Base-by-base conservation (phyloP, 2,888 invertebrate species). In the Erynnis tages region DNA sequence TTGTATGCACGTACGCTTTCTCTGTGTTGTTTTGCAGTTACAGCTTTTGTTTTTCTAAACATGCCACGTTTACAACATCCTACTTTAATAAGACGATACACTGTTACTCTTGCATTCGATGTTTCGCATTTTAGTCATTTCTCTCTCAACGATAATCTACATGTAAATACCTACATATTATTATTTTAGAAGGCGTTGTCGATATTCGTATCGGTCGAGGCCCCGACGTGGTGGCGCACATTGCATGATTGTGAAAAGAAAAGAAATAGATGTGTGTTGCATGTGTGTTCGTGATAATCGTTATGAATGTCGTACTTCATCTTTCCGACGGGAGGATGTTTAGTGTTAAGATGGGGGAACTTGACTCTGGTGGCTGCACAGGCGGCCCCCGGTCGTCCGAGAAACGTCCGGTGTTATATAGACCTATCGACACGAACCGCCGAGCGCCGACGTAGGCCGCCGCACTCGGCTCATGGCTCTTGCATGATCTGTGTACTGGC, bases 231-330 rank as follows among this genome's bases (percentile, higher is more conserved):
- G 67, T 70, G 65, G 69, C 69, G 16, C 25, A 66, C 65, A 77
- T 75, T 87, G 89, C 89, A 89, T 89, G 89, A 83, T 80, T 87
- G 87, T 88, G 73, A 75, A 77, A 69, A 74, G 73, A 71, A 55
- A 65, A 76, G 70, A 45, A 29, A 77, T 86, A 87, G 85, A 81
- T 83, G 85, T 87, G 89, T 89, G 88, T 88, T 87, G 87, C 86
- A 87, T 88, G 87, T 87, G 87, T 88, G 84, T 88, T 74, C 72
- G 80, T 83, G 75, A 68, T 74, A 73, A 75, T 73, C 69, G 73
- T 80, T 69, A 78, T 87, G 76, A 69, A 81, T 87, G 87, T 88
- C 89, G 88, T 88, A 85, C 83, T 80, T 84, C 84, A 85, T 87
- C 85, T 85, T 80, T 77, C 66, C 65, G 76, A 79, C 76, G 78